These are phyloP conservation scores for Crocidura indochinensis DNA, from an alignment of 2,797 vertebrate species.

Conservation along the genomic window DNA sequence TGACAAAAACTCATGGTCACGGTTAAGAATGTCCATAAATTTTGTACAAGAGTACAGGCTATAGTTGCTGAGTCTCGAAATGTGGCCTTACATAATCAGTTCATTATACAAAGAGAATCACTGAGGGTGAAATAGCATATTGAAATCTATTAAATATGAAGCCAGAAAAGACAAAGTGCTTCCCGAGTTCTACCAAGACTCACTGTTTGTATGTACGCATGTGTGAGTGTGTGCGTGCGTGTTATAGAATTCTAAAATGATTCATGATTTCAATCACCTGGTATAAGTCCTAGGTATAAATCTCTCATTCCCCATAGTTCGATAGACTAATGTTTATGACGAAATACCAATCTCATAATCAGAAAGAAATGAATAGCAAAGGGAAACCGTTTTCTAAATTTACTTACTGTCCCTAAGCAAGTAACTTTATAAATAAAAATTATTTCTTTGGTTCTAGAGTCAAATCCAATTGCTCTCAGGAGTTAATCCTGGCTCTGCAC, in stretches of 20 bases:
- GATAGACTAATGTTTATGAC: neutral
- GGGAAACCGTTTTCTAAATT: neutral
- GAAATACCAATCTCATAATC: neutral
- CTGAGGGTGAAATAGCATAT: neutral
- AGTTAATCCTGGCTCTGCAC: too few relatives aligned
- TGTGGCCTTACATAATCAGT: neutral
- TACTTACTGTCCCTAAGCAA: neutral
- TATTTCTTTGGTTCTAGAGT: too few relatives aligned
- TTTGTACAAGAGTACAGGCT: neutral
- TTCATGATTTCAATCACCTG: neutral
- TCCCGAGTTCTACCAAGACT: neutral
- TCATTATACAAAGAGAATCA: neutral
- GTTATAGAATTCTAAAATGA: neutral
- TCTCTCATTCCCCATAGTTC: neutral
- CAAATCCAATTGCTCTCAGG: too few relatives aligned
- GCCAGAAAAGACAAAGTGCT: neutral
- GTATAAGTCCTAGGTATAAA: neutral
- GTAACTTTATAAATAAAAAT: neutral
- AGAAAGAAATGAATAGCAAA: neutral
- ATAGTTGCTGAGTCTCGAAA: neutral
- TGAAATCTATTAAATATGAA: constrained; percentile 31
- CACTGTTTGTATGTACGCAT: too few relatives aligned
- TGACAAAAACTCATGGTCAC: neutral
- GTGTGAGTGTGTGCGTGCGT: neutral
- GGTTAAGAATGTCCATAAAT: neutral